Evolutionary conservation across 2,797 vertebrate species (phyloP), one percentile per base, ranked within the genome.

Genomic region (Pseudochirops corinnae): DNA sequence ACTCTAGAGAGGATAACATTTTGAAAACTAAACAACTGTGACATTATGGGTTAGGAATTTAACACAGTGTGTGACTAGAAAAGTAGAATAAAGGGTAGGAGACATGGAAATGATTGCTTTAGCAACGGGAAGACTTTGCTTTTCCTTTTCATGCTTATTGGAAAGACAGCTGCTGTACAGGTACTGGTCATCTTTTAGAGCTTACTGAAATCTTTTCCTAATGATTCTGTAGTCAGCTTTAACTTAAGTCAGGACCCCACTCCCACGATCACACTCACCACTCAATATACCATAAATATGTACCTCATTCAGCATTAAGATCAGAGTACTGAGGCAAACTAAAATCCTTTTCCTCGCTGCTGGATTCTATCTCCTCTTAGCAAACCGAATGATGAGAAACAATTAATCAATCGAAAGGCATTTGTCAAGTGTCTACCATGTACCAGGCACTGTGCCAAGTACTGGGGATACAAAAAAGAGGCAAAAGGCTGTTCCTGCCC

Each of bases 1-100:
- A 62, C 11, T 92, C 16, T 26, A 93, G 55, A 94, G 31, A 56
- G n/a, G 55, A 33, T 57, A 95, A 92, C n/a, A 92, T 46, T 93
- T 92, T 55, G 91, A 74, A 90, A 55, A 29, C 74, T 56, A 96
- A 91, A 62, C 55, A 91, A 93, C 24, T 33, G 29, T 67, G 94
- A 56, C 52, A 92, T 82, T 46, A 56, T 0, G 67, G 92, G 52
- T 52, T 74, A 74, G 16, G 12, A 90, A n/a, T 3, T 28, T 55
- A 26, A 50, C 13, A 55, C 58, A 58, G 29, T 0, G 0, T 62
- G 31, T 50, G 18, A 74, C 16, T 18, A 56, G 50, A 31, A n/a
- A 67, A 91, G 92, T 0, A 7, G 74, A 82, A 90, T 3, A 39
- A 91, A 94, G 87, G 52, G 26, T 50, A 56, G 53, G 1, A 7